Evolutionary conservation across 37 sponge, comb jelly and placozoan species (phyloP).

Genomic region (Hormiphora californensis): DNA sequence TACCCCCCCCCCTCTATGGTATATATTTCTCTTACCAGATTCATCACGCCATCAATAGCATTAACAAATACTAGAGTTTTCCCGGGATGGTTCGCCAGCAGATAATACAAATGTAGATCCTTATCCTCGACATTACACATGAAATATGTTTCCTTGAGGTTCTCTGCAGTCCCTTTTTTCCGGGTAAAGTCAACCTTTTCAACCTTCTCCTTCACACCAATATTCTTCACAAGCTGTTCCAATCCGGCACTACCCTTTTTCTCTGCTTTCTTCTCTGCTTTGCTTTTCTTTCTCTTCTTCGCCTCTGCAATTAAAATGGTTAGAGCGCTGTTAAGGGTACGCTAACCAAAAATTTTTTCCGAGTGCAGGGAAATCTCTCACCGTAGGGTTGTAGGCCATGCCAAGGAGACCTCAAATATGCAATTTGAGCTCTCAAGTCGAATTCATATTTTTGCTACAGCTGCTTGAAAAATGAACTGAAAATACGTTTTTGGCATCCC

Average conservation of each 20-base stretch:
- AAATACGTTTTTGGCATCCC: no score
- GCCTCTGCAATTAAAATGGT: not conserved
- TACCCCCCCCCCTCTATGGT: no score
- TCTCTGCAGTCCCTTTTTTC: conserved; percentile 65
- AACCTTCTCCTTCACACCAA: conserved; percentile 45
- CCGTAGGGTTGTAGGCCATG: no score
- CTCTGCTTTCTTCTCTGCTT: conserved; percentile 45
- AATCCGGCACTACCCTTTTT: conserved; percentile 17
- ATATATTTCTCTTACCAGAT: not conserved
- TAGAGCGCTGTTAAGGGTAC: no score
- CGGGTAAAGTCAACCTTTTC: conserved; percentile 75
- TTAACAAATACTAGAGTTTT: conserved; percentile 86
- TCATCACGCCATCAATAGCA: conserved; percentile 70
- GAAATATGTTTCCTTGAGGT: conserved; percentile 76
- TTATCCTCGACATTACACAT: conserved; percentile 79
- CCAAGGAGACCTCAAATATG: no score
- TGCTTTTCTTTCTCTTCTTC: conserved; percentile 61
- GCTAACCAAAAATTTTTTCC: no score
- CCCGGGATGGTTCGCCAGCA: conserved; percentile 68
- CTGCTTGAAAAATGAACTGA: no score
- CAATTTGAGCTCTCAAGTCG: no score
- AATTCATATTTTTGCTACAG: no score
- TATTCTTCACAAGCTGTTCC: not conserved
- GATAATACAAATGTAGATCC: conserved; percentile 80
- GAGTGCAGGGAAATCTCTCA: no score